Percentiles rank a stretch among this genome's conserved stretches.
Conservation (phyloP, 2,113 vertebrate genomes). For the Nipponia nippon region DNA sequence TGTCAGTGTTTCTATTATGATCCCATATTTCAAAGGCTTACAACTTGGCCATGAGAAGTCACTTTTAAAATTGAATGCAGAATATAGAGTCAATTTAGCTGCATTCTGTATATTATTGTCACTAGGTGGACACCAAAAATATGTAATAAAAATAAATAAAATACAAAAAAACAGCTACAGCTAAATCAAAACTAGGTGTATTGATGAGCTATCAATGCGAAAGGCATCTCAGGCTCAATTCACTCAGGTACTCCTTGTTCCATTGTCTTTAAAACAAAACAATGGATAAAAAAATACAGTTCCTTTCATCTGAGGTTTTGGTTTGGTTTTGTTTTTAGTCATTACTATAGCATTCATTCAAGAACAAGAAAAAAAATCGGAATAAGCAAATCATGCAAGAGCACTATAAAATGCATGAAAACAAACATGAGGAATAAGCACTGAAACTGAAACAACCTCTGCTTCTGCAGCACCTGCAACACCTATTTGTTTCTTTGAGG, state of each 20-base stretch:
- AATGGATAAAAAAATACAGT: neutral
- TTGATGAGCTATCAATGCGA: neutral
- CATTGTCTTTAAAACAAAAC: neutral
- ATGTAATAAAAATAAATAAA: neutral
- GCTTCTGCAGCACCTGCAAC: neutral
- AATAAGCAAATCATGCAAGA: neutral
- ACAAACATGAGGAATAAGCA: neutral
- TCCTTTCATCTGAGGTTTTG: neutral
- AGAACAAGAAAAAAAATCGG: neutral
- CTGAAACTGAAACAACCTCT: neutral
- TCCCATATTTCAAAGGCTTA: conserved; percentile 61
- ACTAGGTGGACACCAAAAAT: neutral
- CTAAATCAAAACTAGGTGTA: neutral
- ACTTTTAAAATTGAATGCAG: conserved; percentile 61
- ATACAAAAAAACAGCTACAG: neutral
- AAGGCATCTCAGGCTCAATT: neutral
- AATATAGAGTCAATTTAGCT: conserved; percentile 39
- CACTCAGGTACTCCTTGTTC: neutral
- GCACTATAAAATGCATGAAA: neutral
- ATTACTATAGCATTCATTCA: neutral
- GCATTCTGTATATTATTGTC: neutral
- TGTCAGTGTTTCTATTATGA: conserved; percentile 57
- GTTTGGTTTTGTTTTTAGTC: neutral
- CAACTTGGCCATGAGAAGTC: conserved; percentile 61
- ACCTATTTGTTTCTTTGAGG: neutral